Conservation (phyloP, 1,140 invertebrate genomes). For the Diprion similis region DNA sequence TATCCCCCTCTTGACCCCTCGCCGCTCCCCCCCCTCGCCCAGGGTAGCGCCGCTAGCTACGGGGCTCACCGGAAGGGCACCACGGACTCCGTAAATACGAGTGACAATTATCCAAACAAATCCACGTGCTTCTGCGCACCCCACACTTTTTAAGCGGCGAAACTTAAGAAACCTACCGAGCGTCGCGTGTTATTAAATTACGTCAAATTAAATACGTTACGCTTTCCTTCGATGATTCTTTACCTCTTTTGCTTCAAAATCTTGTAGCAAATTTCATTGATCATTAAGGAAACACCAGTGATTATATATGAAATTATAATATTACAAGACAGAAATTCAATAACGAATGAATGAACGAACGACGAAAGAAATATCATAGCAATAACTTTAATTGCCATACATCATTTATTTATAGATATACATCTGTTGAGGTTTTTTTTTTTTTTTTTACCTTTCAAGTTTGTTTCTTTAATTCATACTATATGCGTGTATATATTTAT, state of each 20-base stretch:
- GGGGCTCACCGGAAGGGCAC: slow-evolving; percentile 39
- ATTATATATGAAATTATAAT: neutral
- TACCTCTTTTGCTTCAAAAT: too few relatives aligned
- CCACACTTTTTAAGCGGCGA: slow-evolving; percentile 22
- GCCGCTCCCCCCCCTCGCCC: slow-evolving; percentile 18
- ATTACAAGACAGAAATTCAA: neutral
- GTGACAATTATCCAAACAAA: slow-evolving; percentile 37
- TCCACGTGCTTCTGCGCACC: slow-evolving; percentile 37
- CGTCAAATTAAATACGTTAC: neutral
- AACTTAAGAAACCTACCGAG: neutral
- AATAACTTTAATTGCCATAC: neutral
- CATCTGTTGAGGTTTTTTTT: neutral
- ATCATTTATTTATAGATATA: neutral
- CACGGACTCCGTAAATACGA: slow-evolving; percentile 38
- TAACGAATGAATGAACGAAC: neutral
- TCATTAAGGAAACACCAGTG: neutral
- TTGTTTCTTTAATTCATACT: too few relatives aligned
- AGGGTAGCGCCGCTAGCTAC: slow-evolving; percentile 36
- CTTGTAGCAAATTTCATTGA: too few relatives aligned
- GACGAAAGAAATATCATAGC: too few relatives aligned
- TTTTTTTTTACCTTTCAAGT: neutral
- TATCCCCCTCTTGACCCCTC: slow-evolving; percentile 26
- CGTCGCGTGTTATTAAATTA: neutral
- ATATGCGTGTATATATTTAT: too few relatives aligned
- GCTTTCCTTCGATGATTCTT: too few relatives aligned